A percentile compares a stretch with the other conserved stretches of the same genome.
Evolutionary conservation across 2,797 vertebrate species (phyloP).

Genomic region (Gallinago solitaria): DNA sequence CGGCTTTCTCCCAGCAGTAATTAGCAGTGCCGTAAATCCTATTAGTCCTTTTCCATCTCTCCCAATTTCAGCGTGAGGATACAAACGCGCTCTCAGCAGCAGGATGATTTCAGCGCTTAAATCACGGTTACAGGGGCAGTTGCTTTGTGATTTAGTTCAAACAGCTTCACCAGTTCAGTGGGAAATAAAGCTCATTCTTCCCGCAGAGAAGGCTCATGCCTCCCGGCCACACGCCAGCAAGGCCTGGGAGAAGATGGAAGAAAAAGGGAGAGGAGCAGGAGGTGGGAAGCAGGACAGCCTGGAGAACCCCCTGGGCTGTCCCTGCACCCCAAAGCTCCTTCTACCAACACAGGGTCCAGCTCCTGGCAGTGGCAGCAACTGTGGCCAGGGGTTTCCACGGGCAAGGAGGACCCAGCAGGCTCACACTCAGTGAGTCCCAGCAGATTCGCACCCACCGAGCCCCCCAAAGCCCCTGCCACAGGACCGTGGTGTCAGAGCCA

Average conservation of each 20-base stretch:
- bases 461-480: background rate
- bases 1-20: background rate
- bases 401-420: background rate
- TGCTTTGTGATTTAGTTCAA: background rate
- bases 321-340: background rate
- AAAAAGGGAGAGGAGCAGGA: background rate
- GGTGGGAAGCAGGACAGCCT: background rate
- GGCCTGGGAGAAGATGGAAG: background rate
- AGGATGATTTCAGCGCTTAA: background rate
- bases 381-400: background rate
- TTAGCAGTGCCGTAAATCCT: background rate
- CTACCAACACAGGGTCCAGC: background rate
- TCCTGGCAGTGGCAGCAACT: accelerated
- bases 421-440: no score
- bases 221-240: background rate
- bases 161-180: background rate
- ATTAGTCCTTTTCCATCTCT: background rate
- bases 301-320: background rate
- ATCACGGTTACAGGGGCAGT: background rate
- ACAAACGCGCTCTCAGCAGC: background rate
- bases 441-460: background rate
- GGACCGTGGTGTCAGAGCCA: accelerated
- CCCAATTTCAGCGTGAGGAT: background rate
- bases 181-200: background rate
- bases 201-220: background rate